Conservation (phyloP, 2,113 vertebrate species). For the Falco punctatus region DNA sequence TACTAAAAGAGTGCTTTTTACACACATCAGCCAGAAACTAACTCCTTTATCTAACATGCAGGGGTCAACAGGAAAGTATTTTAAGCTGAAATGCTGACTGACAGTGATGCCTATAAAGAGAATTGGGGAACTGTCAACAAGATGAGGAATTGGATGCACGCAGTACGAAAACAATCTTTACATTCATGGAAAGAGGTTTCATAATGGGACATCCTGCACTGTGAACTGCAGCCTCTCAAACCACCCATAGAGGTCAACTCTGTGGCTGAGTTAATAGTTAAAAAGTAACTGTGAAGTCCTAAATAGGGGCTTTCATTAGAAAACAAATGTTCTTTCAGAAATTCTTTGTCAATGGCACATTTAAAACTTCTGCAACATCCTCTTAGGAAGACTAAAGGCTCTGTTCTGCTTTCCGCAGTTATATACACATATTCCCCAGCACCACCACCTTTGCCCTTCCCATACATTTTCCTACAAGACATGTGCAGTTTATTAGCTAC, state of each 20-base stretch:
- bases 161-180: background rate
- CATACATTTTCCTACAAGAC: background rate
- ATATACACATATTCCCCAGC: background rate
- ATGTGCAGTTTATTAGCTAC: background rate
- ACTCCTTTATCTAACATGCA: background rate
- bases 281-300: background rate
- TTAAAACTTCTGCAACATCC: constrained; percentile 18
- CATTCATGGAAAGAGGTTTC: constrained; percentile 22
- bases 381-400: background rate
- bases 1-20: background rate
- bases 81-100: background rate
- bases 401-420: background rate
- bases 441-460: background rate
- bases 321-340: constrained; percentile 47
- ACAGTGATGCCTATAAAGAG: background rate
- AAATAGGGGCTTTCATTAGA: constrained; percentile 37
- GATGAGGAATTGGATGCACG: background rate
- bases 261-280: background rate
- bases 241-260: background rate
- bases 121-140: background rate
- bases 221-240: background rate
- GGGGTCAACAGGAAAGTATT: background rate
- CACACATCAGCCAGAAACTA: background rate
- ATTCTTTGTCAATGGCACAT: background rate
- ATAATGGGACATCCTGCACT: background rate